These are phyloP conservation scores for Percina caprodes DNA, from an alignment of 2,113 vertebrate species.

Conservation along the genomic window DNA sequence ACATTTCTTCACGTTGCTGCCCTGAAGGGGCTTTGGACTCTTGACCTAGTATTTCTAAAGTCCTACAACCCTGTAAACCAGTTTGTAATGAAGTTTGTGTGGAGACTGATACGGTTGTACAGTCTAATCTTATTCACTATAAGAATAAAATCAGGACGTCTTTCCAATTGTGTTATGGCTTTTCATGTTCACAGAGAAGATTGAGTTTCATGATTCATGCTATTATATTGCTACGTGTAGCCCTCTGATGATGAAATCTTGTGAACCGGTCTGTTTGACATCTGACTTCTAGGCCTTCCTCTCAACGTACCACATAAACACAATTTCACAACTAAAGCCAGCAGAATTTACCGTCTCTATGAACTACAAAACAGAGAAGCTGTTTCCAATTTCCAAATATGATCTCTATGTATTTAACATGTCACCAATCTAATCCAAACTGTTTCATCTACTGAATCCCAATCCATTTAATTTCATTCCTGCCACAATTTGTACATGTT, in stretches of 20 bases:
- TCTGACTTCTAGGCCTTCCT: conserved; percentile 42
- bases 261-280: conserved; percentile 24
- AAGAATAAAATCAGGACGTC: conserved; percentile 18
- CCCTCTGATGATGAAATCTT: conserved; percentile 38
- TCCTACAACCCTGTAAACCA: neutral
- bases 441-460: conserved; percentile 52
- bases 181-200: conserved; percentile 31
- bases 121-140: neutral
- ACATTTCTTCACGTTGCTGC: neutral
- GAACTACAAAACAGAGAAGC: conserved; percentile 29
- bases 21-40: neutral
- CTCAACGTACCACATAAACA: conserved; percentile 31
- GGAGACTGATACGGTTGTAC: neutral
- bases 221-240: neutral
- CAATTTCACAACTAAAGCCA: conserved; percentile 30
- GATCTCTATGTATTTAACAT: conserved; percentile 57
- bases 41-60: neutral
- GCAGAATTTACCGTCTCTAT: conserved; percentile 15
- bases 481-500: conserved; percentile 21
- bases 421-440: conserved; percentile 51
- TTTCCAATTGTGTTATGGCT: conserved; percentile 25
- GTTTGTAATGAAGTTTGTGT: neutral
- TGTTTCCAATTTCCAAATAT: conserved; percentile 44
- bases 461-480: conserved; percentile 5
- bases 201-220: conserved; percentile 31